Conservation (phyloP, 2,797 vertebrate genomes). For the Pteropus rufus region DNA sequence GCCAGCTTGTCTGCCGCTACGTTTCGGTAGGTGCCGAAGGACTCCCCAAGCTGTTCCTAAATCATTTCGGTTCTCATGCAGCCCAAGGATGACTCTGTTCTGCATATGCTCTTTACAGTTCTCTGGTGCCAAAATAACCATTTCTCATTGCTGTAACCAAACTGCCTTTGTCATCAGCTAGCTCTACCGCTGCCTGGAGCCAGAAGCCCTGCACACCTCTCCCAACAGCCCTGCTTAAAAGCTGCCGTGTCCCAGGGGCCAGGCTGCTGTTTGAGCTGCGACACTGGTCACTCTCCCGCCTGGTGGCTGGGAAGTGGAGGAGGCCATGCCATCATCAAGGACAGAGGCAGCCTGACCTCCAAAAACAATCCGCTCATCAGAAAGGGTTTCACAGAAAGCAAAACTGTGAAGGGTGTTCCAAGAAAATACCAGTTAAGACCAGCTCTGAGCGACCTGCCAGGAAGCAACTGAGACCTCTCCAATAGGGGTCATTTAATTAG, state of each 20-base stretch:
- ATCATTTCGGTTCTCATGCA: constrained; percentile 22
- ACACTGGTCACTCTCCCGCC: background rate
- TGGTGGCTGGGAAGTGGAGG: background rate
- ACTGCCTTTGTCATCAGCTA: constrained; percentile 56
- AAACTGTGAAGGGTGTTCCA: background rate
- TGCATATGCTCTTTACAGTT: background rate
- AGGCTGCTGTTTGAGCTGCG: background rate
- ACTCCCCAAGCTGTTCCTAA: background rate
- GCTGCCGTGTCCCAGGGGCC: background rate
- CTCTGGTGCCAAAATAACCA: constrained; percentile 56
- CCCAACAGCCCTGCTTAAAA: constrained; percentile 50
- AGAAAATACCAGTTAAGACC: background rate
- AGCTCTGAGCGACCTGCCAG: no score
- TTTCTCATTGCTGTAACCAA: constrained; percentile 55
- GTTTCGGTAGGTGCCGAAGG: no score
- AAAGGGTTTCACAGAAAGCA: background rate
- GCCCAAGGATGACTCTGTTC: background rate
- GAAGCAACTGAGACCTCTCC: background rate
- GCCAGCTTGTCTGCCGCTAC: background rate
- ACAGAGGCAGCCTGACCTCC: background rate
- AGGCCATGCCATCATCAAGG: background rate
- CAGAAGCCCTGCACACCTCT: background rate
- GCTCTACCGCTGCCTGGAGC: constrained; percentile 53
- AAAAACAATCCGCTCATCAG: constrained; percentile 12
- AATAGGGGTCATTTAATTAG: background rate